Conservation (phyloP, 2,797 vertebrate species). For the Xenops minutus region DNA sequence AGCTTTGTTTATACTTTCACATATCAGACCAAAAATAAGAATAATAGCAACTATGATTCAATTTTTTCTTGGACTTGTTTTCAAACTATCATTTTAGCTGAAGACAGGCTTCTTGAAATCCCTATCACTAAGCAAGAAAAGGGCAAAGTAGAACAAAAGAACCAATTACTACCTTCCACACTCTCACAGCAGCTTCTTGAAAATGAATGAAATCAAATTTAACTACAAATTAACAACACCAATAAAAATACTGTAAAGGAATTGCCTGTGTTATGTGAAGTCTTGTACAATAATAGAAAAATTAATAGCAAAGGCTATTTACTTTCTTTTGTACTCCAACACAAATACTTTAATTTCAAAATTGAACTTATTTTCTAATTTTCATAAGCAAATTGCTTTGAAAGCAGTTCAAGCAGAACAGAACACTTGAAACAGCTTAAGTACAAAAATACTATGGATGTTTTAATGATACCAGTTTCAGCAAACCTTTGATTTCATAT, state of each 20-base stretch:
- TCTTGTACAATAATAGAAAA: background rate
- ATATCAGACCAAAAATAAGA: background rate
- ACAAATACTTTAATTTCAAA: background rate
- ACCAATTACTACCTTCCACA: background rate
- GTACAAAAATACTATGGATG: background rate
- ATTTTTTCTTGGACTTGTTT: background rate
- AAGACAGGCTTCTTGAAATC: background rate
- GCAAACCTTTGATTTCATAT: background rate
- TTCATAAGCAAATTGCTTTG: background rate
- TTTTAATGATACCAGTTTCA: background rate
- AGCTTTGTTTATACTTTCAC: background rate
- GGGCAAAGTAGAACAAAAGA: background rate
- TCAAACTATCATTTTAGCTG: background rate
- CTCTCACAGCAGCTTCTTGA: background rate
- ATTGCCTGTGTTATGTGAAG: background rate
- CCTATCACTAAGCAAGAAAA: background rate
- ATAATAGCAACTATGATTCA: background rate
- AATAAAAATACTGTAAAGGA: background rate
- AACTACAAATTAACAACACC: background rate
- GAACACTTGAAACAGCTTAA: background rate
- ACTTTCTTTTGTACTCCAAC: background rate
- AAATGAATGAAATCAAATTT: background rate
- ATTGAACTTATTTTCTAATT: background rate
- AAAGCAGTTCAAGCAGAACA: background rate
- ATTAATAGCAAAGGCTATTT: background rate